Evolutionary conservation across 30 jellyfish, hydroid and myxozoan genomes (phyloP), one percentile per base, ranked within the genome.

Genomic region (Euphysa ruthae): DNA sequence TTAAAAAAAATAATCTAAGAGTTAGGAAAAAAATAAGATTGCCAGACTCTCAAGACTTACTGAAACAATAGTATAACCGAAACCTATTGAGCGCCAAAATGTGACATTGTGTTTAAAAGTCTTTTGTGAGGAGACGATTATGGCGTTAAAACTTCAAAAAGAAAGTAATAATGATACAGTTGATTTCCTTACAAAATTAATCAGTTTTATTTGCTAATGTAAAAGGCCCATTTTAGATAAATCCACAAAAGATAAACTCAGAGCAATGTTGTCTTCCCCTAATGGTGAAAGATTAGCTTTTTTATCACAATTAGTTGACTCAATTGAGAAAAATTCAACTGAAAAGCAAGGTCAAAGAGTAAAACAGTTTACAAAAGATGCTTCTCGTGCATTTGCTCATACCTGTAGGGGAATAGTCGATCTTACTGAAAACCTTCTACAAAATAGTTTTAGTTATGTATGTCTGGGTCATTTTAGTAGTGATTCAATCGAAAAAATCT

Each of bases 41-140:
- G 12, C 18, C n/a, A 26, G 18, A 18, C 26, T 30, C 15, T 58
- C 73, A 7, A 24, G 25, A 32, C 66, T 62, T 2, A 29, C 63
- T 32, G 73, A 62, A 62, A 32, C 43, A 15, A 42, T 42, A 22
- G 30, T 56, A 16, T 27, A 15, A 15, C 69, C 69, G 16, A 3
- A 56, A 35, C 75, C 75, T n/a, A 32, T 35, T 19, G 75, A 62
- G 32, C 70, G 66, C 20, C 73, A 62, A 62, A 27, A 32, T 62
- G 75, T 62, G 28, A 25, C 69, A 32, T 2, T 69, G n/a, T 62
- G 75, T 35, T 32, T 62, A 20, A 27, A 32, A 18, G 69, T 29
- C n/a, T 62, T 62, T 62, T 62, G 70, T 35, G 75, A 62, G 14
- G 75, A 62, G 75, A 62, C 64, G 19, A 2, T 31, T 16, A 69